Base-by-base conservation (phyloP, 2,888 invertebrate genomes). In the Microctonus aethiopoides region DNA sequence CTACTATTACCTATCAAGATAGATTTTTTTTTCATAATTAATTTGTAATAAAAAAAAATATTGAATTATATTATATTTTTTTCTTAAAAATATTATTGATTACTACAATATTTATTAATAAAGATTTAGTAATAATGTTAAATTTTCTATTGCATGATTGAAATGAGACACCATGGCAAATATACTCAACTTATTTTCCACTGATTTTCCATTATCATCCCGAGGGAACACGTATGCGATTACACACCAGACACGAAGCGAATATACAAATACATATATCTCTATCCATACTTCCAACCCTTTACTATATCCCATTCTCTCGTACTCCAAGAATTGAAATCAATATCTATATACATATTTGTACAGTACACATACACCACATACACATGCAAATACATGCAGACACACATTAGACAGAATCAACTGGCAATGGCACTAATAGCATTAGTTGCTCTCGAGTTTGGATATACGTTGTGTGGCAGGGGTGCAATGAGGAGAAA, bases 301-400 rank as follows among this genome's bases (percentile, higher is more conserved):
- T 61, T 60, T 65, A 24, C 54, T 56, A 16, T n/a, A 7, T 20
- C 16, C 16, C 46, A 16, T 46, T 46, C 22, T 65, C n/a, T 39
- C 26, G 36, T n/a, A 39, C 56, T 41, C 52, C 59, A 16, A 20
- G 52, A 26, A 59, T 36, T 56, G 60, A 73, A 81, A 82, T 83
- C 84, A 81, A 83, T 84, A 82, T 80, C 81, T 80, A 82, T 81
- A 82, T 84, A 83, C 84, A 82, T 84, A 81, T 77, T 79, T 56
- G 56, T 1, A 24, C 20, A 54, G 77, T 77, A 73, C 72, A 74
- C 76, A 80, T 77, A 67, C 60, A 39, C n/a, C 5, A 39, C 16
- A 46, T 7, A 46, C 5, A 16, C 16, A 46, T 16, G 16, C 16
- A 46, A 1, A 36, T 36, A 36, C 10, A 36, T 36, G 10, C 36